Base-by-base conservation (phyloP, 2,888 invertebrate species). In the Machimus atricapillus region DNA sequence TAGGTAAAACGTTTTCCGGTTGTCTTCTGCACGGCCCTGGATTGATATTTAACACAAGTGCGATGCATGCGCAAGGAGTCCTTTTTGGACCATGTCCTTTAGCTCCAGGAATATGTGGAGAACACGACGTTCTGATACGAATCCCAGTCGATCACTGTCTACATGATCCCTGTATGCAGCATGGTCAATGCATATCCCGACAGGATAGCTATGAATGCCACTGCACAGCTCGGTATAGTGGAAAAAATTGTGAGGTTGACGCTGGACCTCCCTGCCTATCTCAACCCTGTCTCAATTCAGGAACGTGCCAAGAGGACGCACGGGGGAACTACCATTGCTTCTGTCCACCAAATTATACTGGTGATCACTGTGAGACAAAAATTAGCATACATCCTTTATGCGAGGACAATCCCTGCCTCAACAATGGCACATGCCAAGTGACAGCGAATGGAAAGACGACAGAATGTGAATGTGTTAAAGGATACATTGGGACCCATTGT, bases 21-120 rank as follows among this genome's bases (percentile, higher is more conserved):
- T 97, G 97, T 92, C 94, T 97, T 88, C 94, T 96, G 90, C 96
- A 97, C 93, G 97, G 97, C 0, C 97, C 97, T n/a, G 96, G 96
- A 89, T 94, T 97, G 66, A 95, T 96, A 90, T 97, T 97, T 92
- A 95, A 95, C 91, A 92, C 94, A 23, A 94, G 94, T 89, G 93
- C 94, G 87, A 94, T 95, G 89, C 94, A 95, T 90, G 94, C 94
- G 83, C 94, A 94, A 89, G 96, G 96, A 90, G 96, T 96, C 1
- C 92, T 94, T 58, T 97, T 97, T 92, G 96, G 96, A 5, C 92
- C 93, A 76, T 97, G 97, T 91, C 97, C 97, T 0, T 93, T 97
- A 89, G 94, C 96, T 23, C 94, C 94, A 6, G 95, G 95, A 90
- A 94, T 94, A 90, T 97, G 97, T 95, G 91, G 91, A 1, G 92